A percentile compares a stretch with the other conserved stretches of the same genome.
Conservation (phyloP, 1,140 invertebrate species). For the Pissodes strobi region DNA sequence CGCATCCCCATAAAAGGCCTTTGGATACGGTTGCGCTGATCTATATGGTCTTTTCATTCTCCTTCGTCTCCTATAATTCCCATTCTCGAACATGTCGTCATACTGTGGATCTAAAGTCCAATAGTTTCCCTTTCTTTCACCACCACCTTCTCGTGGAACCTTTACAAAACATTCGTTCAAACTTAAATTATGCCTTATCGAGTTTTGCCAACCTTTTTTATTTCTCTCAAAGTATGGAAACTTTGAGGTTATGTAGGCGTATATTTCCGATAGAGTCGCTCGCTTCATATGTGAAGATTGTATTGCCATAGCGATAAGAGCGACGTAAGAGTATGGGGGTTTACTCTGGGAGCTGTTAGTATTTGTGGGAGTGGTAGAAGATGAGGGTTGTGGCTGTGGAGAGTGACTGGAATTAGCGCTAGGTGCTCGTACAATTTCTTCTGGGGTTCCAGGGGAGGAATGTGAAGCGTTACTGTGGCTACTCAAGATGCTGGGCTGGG, state of each 20-base stretch:
- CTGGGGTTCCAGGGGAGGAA: conserved; percentile 33
- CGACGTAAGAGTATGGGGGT: conserved; percentile 91
- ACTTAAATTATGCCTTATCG: conserved; percentile 88
- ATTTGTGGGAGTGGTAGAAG: conserved; percentile 36
- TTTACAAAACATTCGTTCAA: conserved; percentile 89
- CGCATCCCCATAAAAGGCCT: conserved; percentile 63
- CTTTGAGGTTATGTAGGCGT: conserved; percentile 82
- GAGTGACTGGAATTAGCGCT: conserved; percentile 48
- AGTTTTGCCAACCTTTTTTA: conserved; percentile 95
- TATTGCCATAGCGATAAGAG: conserved; percentile 94
- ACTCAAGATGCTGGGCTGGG: conserved; percentile 15
- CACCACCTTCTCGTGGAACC: conserved; percentile 78
- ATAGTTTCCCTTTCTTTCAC: conserved; percentile 89
- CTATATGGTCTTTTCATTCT: conserved; percentile 80
- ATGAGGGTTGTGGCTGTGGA: conserved; percentile 48
- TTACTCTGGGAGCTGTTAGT: conserved; percentile 59
- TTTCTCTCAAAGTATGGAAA: conserved; percentile 88
- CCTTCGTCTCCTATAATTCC: conserved; percentile 85
- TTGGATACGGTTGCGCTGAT: conserved; percentile 61
- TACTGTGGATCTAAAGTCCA: conserved; percentile 89
- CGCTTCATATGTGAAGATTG: conserved; percentile 76
- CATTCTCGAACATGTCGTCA: conserved; percentile 95
- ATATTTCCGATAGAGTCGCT: conserved; percentile 94
- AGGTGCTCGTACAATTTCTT: conserved; percentile 40
- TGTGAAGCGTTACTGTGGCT: conserved; percentile 35